Percentiles rank a stretch among this genome's conserved stretches.
These are phyloP conservation scores for Trinectes maculatus DNA, from an alignment of 2,113 vertebrate species.

Conservation along the genomic window DNA sequence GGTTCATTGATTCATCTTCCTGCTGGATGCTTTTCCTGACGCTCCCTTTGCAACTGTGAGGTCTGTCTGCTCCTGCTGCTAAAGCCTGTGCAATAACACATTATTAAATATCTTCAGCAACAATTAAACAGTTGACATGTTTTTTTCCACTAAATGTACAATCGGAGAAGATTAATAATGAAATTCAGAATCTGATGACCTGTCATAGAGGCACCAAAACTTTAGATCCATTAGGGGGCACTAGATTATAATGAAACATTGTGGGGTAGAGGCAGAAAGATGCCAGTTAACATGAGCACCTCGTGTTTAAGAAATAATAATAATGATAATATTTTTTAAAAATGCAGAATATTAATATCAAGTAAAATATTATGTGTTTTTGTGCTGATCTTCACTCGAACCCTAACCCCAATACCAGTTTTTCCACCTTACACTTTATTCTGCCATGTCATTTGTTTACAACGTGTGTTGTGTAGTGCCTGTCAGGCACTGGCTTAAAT, in stretches of 20 bases:
- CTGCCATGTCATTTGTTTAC: conserved; percentile 65
- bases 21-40: conserved; percentile 59
- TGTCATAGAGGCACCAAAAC: conserved; percentile 14
- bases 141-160: no score
- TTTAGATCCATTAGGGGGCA: conserved; percentile 72
- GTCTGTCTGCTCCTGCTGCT: conserved; percentile 15
- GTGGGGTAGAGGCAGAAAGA: not conserved
- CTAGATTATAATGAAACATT: conserved; percentile 62
- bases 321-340: conserved; percentile 14
- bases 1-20: conserved; percentile 76
- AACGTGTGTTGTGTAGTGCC: conserved; percentile 56
- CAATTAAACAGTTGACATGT: conserved; percentile 15
- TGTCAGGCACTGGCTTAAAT: no score
- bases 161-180: no score
- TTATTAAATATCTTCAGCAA: conserved; percentile 17
- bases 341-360: conserved; percentile 22
- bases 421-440: conserved; percentile 57
- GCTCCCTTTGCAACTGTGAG: conserved; percentile 19
- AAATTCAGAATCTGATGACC: conserved; percentile 8
- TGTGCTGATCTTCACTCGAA: conserved; percentile 32
- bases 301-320: conserved; percentile 18
- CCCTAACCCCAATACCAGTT: no score
- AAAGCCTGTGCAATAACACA: conserved; percentile 14
- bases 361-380: conserved; percentile 26
- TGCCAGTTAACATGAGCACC: conserved; percentile 7